A percentile compares a stretch with the other conserved stretches of the same genome.
phyloP scores from a whole-genome alignment of 23 tunicate species.

The Aplidium turbinatum region DNA sequence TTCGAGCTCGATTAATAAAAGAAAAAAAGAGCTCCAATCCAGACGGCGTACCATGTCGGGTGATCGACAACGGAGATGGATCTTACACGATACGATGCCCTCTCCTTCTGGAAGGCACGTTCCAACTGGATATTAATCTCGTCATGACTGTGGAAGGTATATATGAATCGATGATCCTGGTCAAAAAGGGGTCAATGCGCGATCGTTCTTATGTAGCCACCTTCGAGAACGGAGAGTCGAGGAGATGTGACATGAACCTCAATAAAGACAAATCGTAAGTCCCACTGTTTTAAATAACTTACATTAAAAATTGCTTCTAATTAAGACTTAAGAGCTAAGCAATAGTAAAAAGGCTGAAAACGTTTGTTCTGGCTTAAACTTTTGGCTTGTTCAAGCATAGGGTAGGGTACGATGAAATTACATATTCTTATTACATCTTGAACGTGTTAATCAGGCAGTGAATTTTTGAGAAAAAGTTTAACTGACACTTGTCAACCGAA shows the following conservation, averaged over 20 bases:
- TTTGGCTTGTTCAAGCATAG: too few relatives aligned
- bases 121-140: conserved; percentile 13
- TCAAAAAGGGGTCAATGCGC: neutral
- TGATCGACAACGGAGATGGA: conserved; percentile 41
- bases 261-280: too few relatives aligned
- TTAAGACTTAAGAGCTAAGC: too few relatives aligned
- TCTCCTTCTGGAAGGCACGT: conserved; percentile 15
- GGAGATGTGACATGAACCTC: conserved; percentile 1
- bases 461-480: too few relatives aligned
- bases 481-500: too few relatives aligned
- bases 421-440: too few relatives aligned
- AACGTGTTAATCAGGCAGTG: too few relatives aligned
- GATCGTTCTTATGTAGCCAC: neutral
- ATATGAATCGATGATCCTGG: neutral
- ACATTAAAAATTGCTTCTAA: too few relatives aligned
- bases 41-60: conserved; percentile 45
- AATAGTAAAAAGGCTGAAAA: too few relatives aligned
- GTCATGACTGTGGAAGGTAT: conserved; percentile 42
- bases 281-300: too few relatives aligned
- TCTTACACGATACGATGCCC: conserved; percentile 33
- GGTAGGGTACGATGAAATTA: too few relatives aligned
- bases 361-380: too few relatives aligned
- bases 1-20: conserved; percentile 19
- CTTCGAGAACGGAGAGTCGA: neutral
- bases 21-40: neutral